Evolutionary conservation across 2,888 invertebrate species (phyloP), one percentile per base, ranked within the genome.

Genomic region (Actias luna): DNA sequence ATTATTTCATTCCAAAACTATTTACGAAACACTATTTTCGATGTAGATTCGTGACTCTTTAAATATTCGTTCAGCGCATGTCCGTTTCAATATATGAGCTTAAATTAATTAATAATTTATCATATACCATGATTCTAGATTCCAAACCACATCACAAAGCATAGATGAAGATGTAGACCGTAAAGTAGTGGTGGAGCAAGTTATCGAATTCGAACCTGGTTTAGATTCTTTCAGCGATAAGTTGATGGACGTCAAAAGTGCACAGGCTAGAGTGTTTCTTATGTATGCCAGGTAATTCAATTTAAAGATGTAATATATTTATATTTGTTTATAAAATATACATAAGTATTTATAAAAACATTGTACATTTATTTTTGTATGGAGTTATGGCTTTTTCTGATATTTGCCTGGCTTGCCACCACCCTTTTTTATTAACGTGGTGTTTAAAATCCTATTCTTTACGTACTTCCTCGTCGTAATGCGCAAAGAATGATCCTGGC

Each of bases 91-190:
- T 33, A 33, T 10, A 33, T n/a, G 7, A 42, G 18, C 42, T 18
- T 18, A 1, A 2, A 18, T 36, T 4, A 36, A 33, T 33, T 10
- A 42, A 42, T 18, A 18, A n/a, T 42, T n/a, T 18, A 42, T 0
- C 42, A 18, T 42, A 18, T 18, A 42, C 18, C n/a, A 0, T 58
- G 64, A 18, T 71, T 71, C 5, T 67, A 93, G 93, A 67, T 98
- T 99, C 85, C 98, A 99, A 89, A 98, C 98, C 16, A 96, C 98
- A 60, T 98, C 98, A 0, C 98, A 98, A 88, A 97, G 96, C 79
- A 94, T 97, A 69, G 97, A 98, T 82, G 98, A 98, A 80, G 97
- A 98, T 79, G 96, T 97, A 16, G 98, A 98, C 85, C 97, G 98
- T 64, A 97, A 98, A 93, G 98, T 98, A 58, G 94, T 97, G 92